Conservation (phyloP, 2,113 vertebrate genomes). For the Carollia perspicillata region DNA sequence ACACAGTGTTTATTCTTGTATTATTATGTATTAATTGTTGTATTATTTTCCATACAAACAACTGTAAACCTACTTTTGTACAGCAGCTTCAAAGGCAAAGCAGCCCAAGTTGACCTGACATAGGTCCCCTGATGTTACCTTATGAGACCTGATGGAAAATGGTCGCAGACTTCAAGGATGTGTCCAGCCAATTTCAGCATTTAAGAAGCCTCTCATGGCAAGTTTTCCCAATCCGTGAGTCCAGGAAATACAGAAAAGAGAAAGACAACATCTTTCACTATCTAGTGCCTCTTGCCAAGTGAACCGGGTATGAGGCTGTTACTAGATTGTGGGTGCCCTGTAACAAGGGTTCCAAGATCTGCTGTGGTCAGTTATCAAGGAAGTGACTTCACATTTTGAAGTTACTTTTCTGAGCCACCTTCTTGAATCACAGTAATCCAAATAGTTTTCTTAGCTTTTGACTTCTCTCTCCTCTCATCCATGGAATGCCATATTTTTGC, state of each 20-base stretch:
- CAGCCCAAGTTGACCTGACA: not conserved
- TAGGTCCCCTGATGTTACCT: not conserved
- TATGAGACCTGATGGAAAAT: not conserved
- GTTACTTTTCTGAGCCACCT: not conserved
- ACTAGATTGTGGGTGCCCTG: not conserved
- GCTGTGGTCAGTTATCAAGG: not conserved
- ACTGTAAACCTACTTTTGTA: not conserved
- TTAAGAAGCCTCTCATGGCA: not conserved
- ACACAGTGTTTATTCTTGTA: not conserved
- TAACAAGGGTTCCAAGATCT: not conserved
- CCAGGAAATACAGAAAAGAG: not conserved
- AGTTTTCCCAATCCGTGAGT: not conserved
- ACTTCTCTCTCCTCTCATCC: not conserved
- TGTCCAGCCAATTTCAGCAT: not conserved
- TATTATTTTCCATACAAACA: not conserved
- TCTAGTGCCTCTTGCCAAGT: not conserved
- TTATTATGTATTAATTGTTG: not conserved
- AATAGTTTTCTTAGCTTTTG: not conserved
- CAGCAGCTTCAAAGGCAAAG: not conserved
- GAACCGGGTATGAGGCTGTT: not conserved
- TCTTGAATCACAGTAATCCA: not conserved
- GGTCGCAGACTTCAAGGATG: not conserved
- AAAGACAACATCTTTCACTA: not conserved
- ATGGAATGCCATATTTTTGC: not conserved
- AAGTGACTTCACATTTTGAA: not conserved